phyloP scores from a whole-genome alignment of 1,140 invertebrate genomes.

The Bombus sibiricus region DNA sequence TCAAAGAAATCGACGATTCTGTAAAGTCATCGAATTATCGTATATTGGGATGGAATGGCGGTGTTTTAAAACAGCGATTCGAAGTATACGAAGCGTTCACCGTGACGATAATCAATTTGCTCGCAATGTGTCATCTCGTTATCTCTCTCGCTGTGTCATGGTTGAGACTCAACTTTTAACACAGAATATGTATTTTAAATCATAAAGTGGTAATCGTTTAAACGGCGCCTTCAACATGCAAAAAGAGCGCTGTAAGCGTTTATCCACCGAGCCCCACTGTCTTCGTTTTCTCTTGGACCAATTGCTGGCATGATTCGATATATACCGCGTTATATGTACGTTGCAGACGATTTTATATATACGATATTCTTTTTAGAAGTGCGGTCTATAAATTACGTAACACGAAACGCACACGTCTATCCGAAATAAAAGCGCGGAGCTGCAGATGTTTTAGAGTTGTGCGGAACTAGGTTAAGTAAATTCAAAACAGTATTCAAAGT shows the following conservation, averaged over 20 bases:
- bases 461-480: not conserved
- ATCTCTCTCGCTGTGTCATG: not conserved
- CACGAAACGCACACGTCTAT: too few species aligned
- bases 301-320: too few species aligned
- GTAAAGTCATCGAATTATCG: slow-evolving; percentile 7
- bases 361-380: too few species aligned
- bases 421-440: too few species aligned
- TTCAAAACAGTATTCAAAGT: not conserved
- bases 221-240: not conserved
- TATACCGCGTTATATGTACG: too few species aligned
- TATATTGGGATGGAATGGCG: not conserved
- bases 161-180: not conserved
- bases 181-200: too few species aligned
- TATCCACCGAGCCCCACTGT: too few species aligned
- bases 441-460: too few species aligned
- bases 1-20: not conserved
- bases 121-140: slow-evolving; percentile 3
- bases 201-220: not conserved
- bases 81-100: not conserved
- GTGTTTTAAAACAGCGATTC: not conserved
- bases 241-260: not conserved
- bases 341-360: too few species aligned
- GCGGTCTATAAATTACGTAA: too few species aligned
- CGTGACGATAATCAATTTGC: not conserved
- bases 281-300: too few species aligned